Evolutionary conservation across 2,797 vertebrate genomes (phyloP).

Genomic region (Scolopax rusticola): DNA sequence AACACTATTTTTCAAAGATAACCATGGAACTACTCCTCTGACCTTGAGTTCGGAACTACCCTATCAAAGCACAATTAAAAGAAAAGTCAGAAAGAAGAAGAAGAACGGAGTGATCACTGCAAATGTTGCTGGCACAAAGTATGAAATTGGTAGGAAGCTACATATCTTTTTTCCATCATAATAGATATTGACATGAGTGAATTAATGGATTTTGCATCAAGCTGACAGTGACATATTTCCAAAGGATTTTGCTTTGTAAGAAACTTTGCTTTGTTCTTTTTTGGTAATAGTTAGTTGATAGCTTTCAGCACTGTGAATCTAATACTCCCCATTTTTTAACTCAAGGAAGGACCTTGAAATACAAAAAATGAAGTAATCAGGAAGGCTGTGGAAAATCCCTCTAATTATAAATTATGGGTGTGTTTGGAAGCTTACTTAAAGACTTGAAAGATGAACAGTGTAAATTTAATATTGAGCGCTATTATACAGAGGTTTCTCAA

Average conservation of each 20-base stretch:
- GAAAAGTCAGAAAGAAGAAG: constrained; percentile 95
- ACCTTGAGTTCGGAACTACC: constrained; percentile 85
- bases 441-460: neutral
- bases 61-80: constrained; percentile 88
- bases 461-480: neutral
- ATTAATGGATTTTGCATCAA: neutral
- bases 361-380: neutral
- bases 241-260: neutral
- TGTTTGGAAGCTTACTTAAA: neutral
- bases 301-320: neutral
- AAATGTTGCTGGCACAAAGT: constrained; percentile 95
- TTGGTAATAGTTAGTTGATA: neutral
- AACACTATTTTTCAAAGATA: constrained; percentile 80
- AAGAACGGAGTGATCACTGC: constrained; percentile 90
- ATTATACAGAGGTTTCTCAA: neutral
- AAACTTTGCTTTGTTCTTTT: neutral
- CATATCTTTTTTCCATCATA: constrained; percentile 4
- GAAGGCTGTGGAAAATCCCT: neutral
- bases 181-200: neutral
- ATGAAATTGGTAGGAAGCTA: constrained; percentile 92
- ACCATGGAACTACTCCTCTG: constrained; percentile 87
- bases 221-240: neutral
- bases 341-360: neutral
- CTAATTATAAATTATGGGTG: neutral
- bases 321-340: neutral